These are phyloP conservation scores for Apodemia hepburni DNA, from an alignment of 2,888 invertebrate species.

Conservation along the genomic window DNA sequence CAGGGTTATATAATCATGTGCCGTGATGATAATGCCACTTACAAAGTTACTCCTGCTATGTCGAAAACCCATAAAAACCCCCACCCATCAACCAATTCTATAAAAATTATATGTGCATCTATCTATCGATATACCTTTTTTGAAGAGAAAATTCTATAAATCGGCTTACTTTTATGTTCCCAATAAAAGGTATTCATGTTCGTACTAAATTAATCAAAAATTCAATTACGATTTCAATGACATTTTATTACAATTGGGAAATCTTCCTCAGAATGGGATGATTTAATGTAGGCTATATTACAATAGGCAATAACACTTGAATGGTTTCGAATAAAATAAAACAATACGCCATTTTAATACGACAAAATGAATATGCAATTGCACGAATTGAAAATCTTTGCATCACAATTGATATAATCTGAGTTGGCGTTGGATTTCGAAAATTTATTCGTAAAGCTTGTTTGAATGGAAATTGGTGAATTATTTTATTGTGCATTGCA, in stretches of 20 bases:
- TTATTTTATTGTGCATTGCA: neutral
- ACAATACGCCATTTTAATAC: neutral
- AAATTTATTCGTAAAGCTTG: neutral
- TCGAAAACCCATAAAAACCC: too few species aligned
- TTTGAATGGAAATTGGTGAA: neutral
- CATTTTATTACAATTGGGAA: constrained; percentile 7
- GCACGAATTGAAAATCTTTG: constrained; percentile 2
- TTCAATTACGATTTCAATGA: neutral
- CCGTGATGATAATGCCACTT: too few species aligned
- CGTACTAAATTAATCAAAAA: neutral
- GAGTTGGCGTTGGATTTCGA: neutral
- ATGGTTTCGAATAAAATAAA: neutral
- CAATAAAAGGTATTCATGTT: neutral
- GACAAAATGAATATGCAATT: neutral
- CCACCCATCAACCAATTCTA: too few species aligned
- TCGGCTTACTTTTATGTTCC: neutral
- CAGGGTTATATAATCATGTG: too few species aligned
- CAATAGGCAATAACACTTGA: constrained; percentile 8
- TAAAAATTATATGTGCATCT: too few species aligned
- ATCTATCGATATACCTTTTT: neutral
- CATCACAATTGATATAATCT: constrained; percentile 1
- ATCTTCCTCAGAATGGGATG: neutral
- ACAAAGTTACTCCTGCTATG: too few species aligned
- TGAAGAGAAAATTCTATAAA: neutral
- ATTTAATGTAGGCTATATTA: neutral